Evolutionary conservation across 2,888 invertebrate genomes (phyloP).

Genomic region (Lasioglossum malachurum): DNA sequence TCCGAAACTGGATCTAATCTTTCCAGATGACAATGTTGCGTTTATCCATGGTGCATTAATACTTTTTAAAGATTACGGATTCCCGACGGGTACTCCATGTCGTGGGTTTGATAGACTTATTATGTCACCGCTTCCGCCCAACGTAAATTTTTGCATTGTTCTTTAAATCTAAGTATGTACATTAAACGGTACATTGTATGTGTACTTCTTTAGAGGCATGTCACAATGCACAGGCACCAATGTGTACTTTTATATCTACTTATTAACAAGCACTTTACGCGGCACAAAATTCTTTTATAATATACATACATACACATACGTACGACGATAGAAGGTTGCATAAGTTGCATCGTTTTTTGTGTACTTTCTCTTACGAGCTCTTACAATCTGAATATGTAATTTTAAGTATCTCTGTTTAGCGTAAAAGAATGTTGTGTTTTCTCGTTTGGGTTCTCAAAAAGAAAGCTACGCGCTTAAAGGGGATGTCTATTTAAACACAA

Average conservation of each 20-base stretch:
- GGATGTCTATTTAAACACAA: conserved; percentile 30
- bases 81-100: conserved; percentile 30
- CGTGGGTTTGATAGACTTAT: conserved; percentile 59
- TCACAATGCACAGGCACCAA: conserved; percentile 57
- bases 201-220: conserved; percentile 51
- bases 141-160: conserved; percentile 59
- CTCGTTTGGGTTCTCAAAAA: conserved; percentile 43
- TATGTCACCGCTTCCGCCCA: conserved; percentile 70
- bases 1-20: conserved; percentile 84
- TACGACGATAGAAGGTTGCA: conserved; percentile 19
- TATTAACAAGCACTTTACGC: conserved; percentile 44
- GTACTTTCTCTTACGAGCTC: conserved; percentile 38
- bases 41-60: conserved; percentile 78
- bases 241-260: conserved; percentile 60
- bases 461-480: conserved; percentile 33
- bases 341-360: conserved; percentile 37
- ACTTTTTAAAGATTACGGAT: conserved; percentile 71
- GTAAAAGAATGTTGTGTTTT: conserved; percentile 34
- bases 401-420: conserved; percentile 43
- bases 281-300: conserved; percentile 55
- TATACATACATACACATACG: not conserved
- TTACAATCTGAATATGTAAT: conserved; percentile 33
- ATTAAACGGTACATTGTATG: conserved; percentile 33
- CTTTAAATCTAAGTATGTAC: conserved; percentile 58
- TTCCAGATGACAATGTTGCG: conserved; percentile 83